phyloP scores from a whole-genome alignment of 2,797 vertebrate species.

The Phrynocephalus forsythii region DNA sequence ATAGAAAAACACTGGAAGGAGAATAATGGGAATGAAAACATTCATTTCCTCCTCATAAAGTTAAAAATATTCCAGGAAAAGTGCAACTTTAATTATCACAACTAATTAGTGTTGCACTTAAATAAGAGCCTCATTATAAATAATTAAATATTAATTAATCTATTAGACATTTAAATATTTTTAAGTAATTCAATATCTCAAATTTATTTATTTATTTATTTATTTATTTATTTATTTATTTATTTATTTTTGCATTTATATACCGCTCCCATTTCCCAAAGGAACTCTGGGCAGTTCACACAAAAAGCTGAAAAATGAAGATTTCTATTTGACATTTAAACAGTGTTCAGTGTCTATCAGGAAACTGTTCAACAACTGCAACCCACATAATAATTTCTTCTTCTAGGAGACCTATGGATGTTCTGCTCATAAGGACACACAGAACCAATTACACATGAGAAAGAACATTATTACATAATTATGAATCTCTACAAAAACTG shows the following conservation, averaged over 20 bases:
- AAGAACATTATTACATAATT: slow-evolving; percentile 38
- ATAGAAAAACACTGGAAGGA: not conserved
- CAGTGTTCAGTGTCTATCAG: slow-evolving; percentile 49
- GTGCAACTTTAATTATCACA: slow-evolving; percentile 9
- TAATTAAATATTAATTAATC: slow-evolving; percentile 58
- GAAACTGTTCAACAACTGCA: slow-evolving; percentile 50
- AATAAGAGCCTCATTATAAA: not conserved
- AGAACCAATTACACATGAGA: slow-evolving; percentile 30
- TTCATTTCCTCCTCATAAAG: slow-evolving; percentile 9
- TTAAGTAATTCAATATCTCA: slow-evolving; percentile 62
- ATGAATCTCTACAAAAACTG: slow-evolving; percentile 24
- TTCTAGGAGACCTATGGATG: slow-evolving; percentile 23
- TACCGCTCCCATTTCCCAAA: too few relatives aligned
- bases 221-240: too few relatives aligned
- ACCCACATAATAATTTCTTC: slow-evolving; percentile 41
- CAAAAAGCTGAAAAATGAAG: slow-evolving; percentile 40
- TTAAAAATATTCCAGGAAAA: not conserved
- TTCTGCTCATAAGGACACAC: slow-evolving; percentile 26
- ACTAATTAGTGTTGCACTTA: slow-evolving; percentile 28
- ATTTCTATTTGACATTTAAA: slow-evolving; percentile 69
- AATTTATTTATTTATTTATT: not conserved
- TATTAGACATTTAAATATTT: slow-evolving; percentile 75
- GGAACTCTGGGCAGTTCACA: too few relatives aligned
- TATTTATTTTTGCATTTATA: too few relatives aligned
- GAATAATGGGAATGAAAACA: not conserved